Base-by-base conservation (phyloP, 92 coral and sea anemone species). In the Galaxea fascicularis region DNA sequence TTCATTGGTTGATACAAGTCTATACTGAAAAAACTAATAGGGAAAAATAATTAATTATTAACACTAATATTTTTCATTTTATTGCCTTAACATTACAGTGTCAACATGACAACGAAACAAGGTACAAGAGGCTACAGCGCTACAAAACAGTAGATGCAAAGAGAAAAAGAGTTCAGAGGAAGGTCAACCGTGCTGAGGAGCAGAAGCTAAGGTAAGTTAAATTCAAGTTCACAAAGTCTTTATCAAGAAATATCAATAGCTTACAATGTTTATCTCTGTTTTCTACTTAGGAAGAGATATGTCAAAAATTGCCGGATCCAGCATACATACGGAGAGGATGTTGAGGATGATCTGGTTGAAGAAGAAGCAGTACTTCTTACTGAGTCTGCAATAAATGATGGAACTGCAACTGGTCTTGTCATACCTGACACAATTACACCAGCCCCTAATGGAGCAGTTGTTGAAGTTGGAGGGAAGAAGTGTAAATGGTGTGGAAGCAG, bases 401-500 rank as follows among this genome's bases (percentile, higher is more conserved):
- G 91, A 68, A 79, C 54, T 68, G 90, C 87, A 54, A 74, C 80
- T 22, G 22, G 65, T 21, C 27, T 82, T 22, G 27, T 52, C 45
- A 22, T 86, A 27, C 51, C 75, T 20, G 52, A 64, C 16, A 74
- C 51, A 12, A 47, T 71, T 80, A 47, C 30, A 8, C 45, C 45
- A 58, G 53, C 86, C 59, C 90, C 82, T 51, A 27, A 22, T 6
- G 90, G 87, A 46, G 90, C 87, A 13, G 57, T 13, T 24, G 35
- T 87, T 10, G 60, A 25, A 35, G 64, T 88, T 35, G 91, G 91
- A 51, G 92, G 92, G 35, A 59, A 66, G 45, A 65, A 35, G 25
- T 88, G 92, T 35, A 88, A 88, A 76, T 88, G 89, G 92, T 84
- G 92, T 77, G 78, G 84, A n/a, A 88, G n/a, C n/a, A n/a, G n/a